Evolutionary conservation across 2,113 vertebrate genomes (phyloP), one percentile per base, ranked within the genome.

Genomic region (Corvus hawaiiensis): DNA sequence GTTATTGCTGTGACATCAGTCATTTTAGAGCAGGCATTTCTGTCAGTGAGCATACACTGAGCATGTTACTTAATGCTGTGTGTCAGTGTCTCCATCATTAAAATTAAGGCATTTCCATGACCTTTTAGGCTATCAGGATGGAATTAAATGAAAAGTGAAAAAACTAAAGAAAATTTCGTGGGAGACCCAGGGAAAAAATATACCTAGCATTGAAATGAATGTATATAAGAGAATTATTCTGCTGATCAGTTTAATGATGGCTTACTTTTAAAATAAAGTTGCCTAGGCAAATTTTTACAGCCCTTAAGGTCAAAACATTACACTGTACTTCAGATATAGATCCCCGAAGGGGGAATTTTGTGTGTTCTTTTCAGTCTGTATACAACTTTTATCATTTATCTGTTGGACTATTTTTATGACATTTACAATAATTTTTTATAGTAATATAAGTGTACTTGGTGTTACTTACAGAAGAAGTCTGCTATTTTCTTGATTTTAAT

Each of bases 261-360:
- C 74, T 43, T 64, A 16, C 46, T 91, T 89, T 94, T 30, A 85
- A 68, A 91, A 80, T 76, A 27, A 87, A 66, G 32, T 73, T 73
- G 11, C 3, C 33, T 35, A 13, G 11, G 18, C 2, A 23, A 37
- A 39, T 66, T 93, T 89, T 76, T 91, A 55, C 21, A 77, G 30
- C 10, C 2, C 16, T 81, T 79, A 68, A 49, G 8, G 27, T 61
- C 48, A 55, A 87, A 69, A 22, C 16, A 28, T 80, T 86, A 7
- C 24, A 30, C 10, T 77, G 4, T 51, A 39, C 44, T 83, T 93
- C 32, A 52, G 23, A 3, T 63, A 6, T 33, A 55, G 48, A 51
- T 85, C 33, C 33, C 52, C 63, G 8, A 16, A 43, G 24, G 19
- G 0, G 0, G 0, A 1, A 0, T 3, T 67, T 3, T 71, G 19